Conservation (phyloP, 2,797 vertebrate genomes). For the Eidolon dupreanum region DNA sequence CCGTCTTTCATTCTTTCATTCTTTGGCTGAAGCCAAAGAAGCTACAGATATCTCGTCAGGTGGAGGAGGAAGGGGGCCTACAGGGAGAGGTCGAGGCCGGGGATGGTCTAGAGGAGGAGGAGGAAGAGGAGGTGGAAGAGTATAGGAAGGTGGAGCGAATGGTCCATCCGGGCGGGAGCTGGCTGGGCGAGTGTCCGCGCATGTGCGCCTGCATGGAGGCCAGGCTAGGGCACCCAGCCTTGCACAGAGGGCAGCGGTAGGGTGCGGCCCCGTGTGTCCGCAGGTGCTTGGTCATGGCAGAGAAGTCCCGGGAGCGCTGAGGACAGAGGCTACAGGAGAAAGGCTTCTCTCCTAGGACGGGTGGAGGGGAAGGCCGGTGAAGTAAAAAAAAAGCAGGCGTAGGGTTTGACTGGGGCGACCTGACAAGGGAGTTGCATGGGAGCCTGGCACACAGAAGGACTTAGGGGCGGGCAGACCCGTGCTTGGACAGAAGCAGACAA, state of each 20-base stretch:
- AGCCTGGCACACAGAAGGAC: background rate
- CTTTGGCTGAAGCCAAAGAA: slow-evolving; percentile 21
- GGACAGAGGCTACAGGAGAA: slow-evolving; percentile 92
- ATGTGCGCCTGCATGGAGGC: slow-evolving; percentile 92
- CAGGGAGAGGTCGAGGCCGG: slow-evolving; percentile 13
- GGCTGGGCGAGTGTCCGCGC: slow-evolving; percentile 88
- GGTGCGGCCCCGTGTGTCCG: slow-evolving; percentile 91
- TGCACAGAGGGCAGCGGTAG: slow-evolving; percentile 91
- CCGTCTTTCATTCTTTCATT: background rate
- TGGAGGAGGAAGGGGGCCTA: slow-evolving; percentile 25
- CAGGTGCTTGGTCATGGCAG: slow-evolving; percentile 94
- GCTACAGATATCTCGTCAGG: background rate
- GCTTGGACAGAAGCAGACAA: background rate
- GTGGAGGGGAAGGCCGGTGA: background rate
- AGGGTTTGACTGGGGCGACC: background rate
- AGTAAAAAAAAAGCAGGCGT: background rate
- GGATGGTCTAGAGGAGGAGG: slow-evolving; percentile 23
- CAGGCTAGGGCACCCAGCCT: slow-evolving; percentile 90
- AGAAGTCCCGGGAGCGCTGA: slow-evolving; percentile 93
- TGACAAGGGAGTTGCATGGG: background rate
- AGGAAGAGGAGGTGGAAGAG: slow-evolving; percentile 79
- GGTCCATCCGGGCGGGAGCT: slow-evolving; percentile 92
- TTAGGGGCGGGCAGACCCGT: background rate
- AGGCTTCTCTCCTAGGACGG: slow-evolving; percentile 88
- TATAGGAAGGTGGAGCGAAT: slow-evolving; percentile 91